Percentiles rank a stretch among this genome's conserved stretches.
phyloP scores from a whole-genome alignment of 1,140 invertebrate species.

The Listronotus oregonensis region DNA sequence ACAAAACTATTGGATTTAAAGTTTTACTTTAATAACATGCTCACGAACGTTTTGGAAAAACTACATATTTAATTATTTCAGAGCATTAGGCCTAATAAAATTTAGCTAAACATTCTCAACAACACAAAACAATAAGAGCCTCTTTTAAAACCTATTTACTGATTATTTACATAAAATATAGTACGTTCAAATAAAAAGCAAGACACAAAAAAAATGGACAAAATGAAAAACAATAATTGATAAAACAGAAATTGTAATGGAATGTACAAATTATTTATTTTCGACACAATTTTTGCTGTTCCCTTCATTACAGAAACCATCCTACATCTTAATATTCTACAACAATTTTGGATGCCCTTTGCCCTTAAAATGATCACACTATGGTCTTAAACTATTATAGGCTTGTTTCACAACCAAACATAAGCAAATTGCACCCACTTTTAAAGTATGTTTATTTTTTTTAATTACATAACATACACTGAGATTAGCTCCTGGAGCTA shows the following conservation, averaged over 20 bases:
- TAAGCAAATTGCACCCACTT: too few relatives aligned
- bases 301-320: conserved; percentile 47
- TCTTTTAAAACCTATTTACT: conserved; percentile 15
- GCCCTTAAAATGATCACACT: conserved; percentile 10
- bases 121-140: conserved; percentile 12
- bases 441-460: too few relatives aligned
- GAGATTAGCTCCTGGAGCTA: too few relatives aligned
- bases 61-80: not conserved
- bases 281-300: conserved; percentile 51
- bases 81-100: conserved; percentile 7
- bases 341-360: conserved; percentile 31
- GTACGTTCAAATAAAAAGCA: not conserved
- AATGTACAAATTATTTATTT: conserved; percentile 53
- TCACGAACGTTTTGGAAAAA: conserved; percentile 13
- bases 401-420: too few relatives aligned
- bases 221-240: conserved; percentile 48
- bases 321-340: conserved; percentile 42
- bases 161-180: conserved; percentile 10
- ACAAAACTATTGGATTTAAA: conserved; percentile 4
- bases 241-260: conserved; percentile 51
- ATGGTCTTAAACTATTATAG: not conserved
- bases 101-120: conserved; percentile 9
- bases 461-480: too few relatives aligned
- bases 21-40: conserved; percentile 9
- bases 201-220: conserved; percentile 15